phyloP scores from a whole-genome alignment of 30 jellyfish, hydroid and myxozoan genomes.

The Morbakka virulenta region DNA sequence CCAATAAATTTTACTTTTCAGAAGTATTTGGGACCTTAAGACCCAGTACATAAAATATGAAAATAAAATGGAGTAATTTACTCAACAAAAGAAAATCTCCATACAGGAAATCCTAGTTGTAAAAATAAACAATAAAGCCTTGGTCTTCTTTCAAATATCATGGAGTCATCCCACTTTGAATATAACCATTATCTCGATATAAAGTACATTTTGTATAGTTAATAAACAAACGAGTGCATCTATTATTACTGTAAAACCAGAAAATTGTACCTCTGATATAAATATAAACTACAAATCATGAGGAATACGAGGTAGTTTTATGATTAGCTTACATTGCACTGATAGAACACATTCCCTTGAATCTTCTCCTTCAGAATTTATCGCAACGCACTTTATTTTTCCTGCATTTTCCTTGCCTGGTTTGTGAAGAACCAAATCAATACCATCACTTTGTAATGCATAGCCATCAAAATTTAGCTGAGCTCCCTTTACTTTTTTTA shows the following conservation, averaged over 20 bases:
- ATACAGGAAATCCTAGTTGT: too few species aligned
- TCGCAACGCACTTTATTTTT: slow-evolving; percentile 24
- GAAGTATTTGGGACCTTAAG: too few species aligned
- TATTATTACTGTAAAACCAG: background rate
- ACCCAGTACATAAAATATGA: too few species aligned
- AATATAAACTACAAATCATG: too few species aligned
- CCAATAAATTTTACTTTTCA: too few species aligned
- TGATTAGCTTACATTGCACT: slow-evolving; percentile 48
- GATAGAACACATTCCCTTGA: background rate
- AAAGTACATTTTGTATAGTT: too few species aligned
- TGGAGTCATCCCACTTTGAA: too few species aligned
- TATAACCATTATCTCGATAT: too few species aligned
- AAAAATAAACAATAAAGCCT: background rate
- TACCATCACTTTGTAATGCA: slow-evolving; percentile 38
- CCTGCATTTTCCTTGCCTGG: slow-evolving; percentile 69
- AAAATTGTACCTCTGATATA: too few species aligned
- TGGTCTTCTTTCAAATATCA: too few species aligned
- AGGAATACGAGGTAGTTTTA: background rate
- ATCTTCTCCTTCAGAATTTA: slow-evolving; percentile 24
- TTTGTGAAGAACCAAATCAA: slow-evolving; percentile 47
- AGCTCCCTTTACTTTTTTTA: background rate
- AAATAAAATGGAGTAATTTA: too few species aligned
- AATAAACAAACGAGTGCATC: background rate
- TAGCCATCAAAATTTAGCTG: slow-evolving; percentile 46
- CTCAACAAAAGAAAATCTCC: too few species aligned